Evolutionary conservation across 92 coral and sea anemone genomes (phyloP).

Genomic region (Siderastrea siderea): DNA sequence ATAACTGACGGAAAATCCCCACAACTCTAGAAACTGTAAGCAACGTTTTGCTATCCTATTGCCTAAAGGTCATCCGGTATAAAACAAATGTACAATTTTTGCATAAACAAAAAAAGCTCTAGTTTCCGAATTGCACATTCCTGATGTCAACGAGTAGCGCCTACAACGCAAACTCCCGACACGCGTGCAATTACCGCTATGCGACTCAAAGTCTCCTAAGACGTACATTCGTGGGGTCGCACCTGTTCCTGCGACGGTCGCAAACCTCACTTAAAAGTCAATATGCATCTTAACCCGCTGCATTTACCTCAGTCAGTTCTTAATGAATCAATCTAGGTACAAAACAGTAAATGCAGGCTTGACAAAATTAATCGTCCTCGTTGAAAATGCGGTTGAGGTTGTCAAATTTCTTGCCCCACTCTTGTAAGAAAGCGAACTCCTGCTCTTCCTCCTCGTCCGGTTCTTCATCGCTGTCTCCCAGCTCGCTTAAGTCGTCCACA

Average conservation of each 20-base stretch:
- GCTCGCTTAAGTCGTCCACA: slow-evolving; percentile 95
- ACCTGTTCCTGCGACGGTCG: not conserved
- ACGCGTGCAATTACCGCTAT: too few relatives aligned
- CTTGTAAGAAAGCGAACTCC: slow-evolving; percentile 92
- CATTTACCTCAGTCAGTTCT: not conserved
- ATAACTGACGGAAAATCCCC: not conserved
- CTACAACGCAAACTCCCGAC: not conserved
- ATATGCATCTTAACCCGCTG: not conserved
- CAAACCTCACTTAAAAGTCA: not conserved
- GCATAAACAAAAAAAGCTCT: not conserved
- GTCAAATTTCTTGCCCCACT: slow-evolving; percentile 97
- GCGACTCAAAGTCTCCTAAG: too few relatives aligned
- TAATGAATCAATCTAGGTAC: not conserved
- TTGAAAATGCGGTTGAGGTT: slow-evolving; percentile 91
- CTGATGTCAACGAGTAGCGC: not conserved
- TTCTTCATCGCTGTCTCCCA: slow-evolving; percentile 94
- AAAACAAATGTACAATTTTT: slow-evolving; percentile 22
- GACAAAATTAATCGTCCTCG: slow-evolving; percentile 68
- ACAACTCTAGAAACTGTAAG: too few relatives aligned
- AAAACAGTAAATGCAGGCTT: not conserved
- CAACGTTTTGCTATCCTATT: not conserved
- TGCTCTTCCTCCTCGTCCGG: slow-evolving; percentile 91
- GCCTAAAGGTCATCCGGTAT: not conserved
- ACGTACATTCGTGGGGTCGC: not conserved
- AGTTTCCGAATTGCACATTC: slow-evolving; percentile 1